These are phyloP conservation scores for Dromiciops gliroides DNA, from an alignment of 2,113 vertebrate genomes.

Conservation along the genomic window DNA sequence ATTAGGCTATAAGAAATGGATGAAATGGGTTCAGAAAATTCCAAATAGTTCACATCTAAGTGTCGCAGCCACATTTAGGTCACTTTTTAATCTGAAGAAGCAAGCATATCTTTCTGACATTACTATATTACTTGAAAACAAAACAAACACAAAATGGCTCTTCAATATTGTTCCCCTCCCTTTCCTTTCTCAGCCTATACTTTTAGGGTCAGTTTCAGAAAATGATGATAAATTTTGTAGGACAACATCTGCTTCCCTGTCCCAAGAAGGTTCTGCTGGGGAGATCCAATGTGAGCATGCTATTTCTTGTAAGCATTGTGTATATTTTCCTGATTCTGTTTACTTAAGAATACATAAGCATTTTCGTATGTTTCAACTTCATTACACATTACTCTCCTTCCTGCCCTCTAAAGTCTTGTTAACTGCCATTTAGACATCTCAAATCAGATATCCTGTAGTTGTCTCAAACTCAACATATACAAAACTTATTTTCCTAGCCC, in stretches of 20 bases:
- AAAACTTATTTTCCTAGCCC: background rate
- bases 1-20: conserved; percentile 53
- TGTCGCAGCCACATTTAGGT: background rate
- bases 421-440: background rate
- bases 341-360: background rate
- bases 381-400: background rate
- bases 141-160: background rate
- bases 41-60: background rate
- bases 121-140: conserved; percentile 28
- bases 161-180: background rate
- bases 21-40: conserved; percentile 30
- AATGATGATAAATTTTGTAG: background rate
- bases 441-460: background rate
- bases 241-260: background rate
- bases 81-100: background rate
- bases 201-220: background rate
- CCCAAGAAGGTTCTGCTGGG: background rate
- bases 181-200: background rate
- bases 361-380: background rate
- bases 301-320: background rate
- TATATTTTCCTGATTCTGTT: background rate
- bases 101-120: background rate
- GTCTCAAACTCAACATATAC: background rate
- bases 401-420: background rate
- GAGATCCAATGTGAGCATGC: background rate